Evolutionary conservation across 2,797 vertebrate genomes (phyloP).

Genomic region (Microtus obscurus): DNA sequence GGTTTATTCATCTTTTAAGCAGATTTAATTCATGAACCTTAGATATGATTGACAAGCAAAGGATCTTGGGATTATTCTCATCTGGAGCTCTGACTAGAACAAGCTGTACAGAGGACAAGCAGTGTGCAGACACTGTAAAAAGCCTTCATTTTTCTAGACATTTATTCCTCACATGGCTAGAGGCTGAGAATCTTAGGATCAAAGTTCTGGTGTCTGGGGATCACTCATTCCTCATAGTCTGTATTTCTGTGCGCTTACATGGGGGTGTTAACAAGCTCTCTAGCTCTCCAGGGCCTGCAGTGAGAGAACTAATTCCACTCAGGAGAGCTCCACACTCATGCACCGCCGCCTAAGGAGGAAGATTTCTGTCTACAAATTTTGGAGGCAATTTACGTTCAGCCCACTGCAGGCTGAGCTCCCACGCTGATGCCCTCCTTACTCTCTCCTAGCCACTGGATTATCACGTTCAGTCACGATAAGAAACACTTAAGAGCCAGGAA

Average conservation of each 20-base stretch:
- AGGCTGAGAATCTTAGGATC: neutral
- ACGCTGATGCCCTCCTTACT: neutral
- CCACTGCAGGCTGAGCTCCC: neutral
- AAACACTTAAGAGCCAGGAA: neutral
- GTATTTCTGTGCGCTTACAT: neutral
- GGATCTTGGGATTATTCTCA: neutral
- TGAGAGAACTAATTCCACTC: neutral
- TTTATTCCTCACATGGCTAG: neutral
- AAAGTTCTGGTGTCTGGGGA: neutral
- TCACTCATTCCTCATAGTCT: neutral
- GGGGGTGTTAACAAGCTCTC: neutral
- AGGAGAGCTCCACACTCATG: neutral
- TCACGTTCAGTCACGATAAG: neutral
- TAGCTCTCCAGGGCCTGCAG: neutral
- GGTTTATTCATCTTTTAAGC: neutral
- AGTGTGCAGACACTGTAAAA: neutral
- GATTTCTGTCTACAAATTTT: neutral
- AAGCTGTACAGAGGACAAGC: neutral
- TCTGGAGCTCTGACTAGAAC: neutral
- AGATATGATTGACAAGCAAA: neutral
- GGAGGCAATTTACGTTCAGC: too few relatives aligned
- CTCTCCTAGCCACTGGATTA: neutral
- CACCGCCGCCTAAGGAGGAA: neutral
- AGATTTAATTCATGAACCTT: neutral
- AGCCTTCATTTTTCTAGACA: neutral